A percentile compares a stretch with the other conserved stretches of the same genome.
These are phyloP conservation scores for Spodoptera exigua DNA, from an alignment of 2,888 invertebrate species.

Conservation along the genomic window DNA sequence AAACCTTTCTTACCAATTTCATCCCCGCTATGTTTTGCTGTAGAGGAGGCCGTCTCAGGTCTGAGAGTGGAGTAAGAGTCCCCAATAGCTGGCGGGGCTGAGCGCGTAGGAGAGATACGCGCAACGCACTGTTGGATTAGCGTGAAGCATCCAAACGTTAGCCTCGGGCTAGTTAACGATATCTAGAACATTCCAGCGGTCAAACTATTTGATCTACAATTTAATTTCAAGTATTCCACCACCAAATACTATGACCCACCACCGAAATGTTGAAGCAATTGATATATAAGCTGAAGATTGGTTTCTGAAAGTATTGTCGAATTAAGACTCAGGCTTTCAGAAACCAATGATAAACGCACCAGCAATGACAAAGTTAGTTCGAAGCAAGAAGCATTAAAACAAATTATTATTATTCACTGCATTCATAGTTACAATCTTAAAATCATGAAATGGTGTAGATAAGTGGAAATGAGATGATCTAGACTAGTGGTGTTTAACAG, in stretches of 20 bases:
- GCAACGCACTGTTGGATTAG: constrained; percentile 69
- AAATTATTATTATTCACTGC: too few relatives aligned
- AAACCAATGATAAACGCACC: too few relatives aligned
- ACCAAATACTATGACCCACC: constrained; percentile 25
- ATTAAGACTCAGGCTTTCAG: too few relatives aligned
- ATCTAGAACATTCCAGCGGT: constrained; percentile 59
- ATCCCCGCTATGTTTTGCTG: constrained; percentile 65
- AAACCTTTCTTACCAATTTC: constrained; percentile 70
- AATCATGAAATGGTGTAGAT: too few relatives aligned
- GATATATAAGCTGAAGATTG: background rate
- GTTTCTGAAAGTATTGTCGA: background rate
- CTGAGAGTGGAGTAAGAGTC: constrained; percentile 61
- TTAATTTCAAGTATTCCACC: constrained; percentile 13
- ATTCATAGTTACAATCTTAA: too few relatives aligned
- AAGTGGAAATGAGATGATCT: too few relatives aligned
- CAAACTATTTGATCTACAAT: constrained; percentile 40
- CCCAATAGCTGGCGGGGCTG: constrained; percentile 78
- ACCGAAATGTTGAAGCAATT: constrained; percentile 49
- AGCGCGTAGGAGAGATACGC: constrained; percentile 74
- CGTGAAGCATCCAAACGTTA: constrained; percentile 61
- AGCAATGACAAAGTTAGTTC: too few relatives aligned
- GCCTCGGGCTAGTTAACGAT: constrained; percentile 56
- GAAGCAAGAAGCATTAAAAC: too few relatives aligned
- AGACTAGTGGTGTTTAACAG: too few relatives aligned
- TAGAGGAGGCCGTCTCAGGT: constrained; percentile 62